These are phyloP conservation scores for Melolontha melolontha DNA, from an alignment of 2,888 invertebrate species.

Conservation along the genomic window DNA sequence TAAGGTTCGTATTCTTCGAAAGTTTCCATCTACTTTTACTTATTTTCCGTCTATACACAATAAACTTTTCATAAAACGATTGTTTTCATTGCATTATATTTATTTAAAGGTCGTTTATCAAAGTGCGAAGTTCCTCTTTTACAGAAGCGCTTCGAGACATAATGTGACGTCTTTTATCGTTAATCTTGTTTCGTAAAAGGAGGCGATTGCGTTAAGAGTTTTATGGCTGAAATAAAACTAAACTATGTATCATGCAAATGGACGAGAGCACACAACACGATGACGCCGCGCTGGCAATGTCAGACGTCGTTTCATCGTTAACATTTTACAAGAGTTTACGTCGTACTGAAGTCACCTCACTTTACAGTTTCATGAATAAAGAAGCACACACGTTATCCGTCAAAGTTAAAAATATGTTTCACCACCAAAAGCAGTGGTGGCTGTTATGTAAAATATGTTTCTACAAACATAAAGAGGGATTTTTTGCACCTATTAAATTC, in stretches of 20 bases:
- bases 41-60: not conserved
- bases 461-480: too few relatives aligned
- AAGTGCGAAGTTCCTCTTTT: not conserved
- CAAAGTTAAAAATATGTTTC: slow-evolving; percentile 3
- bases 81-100: slow-evolving; percentile 15
- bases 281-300: not conserved
- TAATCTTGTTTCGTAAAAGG: slow-evolving; percentile 3
- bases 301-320: slow-evolving; percentile 13
- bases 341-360: not conserved
- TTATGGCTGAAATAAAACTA: slow-evolving; percentile 10
- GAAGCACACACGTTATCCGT: not conserved
- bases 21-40: not conserved
- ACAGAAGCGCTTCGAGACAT: slow-evolving; percentile 1
- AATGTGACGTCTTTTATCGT: slow-evolving; percentile 13
- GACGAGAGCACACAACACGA: not conserved
- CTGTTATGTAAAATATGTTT: too few relatives aligned
- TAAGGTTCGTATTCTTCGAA: not conserved
- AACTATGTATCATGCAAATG: slow-evolving; percentile 20
- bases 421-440: too few relatives aligned
- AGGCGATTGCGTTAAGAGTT: slow-evolving; percentile 11
- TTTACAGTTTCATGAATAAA: slow-evolving; percentile 14
- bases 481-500: too few relatives aligned
- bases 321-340: slow-evolving; percentile 5
- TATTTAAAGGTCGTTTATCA: slow-evolving; percentile 5
- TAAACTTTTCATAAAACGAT: slow-evolving; percentile 7